These are phyloP conservation scores for Drosophila dunni DNA, from an alignment of 1,140 invertebrate species.

Conservation along the genomic window DNA sequence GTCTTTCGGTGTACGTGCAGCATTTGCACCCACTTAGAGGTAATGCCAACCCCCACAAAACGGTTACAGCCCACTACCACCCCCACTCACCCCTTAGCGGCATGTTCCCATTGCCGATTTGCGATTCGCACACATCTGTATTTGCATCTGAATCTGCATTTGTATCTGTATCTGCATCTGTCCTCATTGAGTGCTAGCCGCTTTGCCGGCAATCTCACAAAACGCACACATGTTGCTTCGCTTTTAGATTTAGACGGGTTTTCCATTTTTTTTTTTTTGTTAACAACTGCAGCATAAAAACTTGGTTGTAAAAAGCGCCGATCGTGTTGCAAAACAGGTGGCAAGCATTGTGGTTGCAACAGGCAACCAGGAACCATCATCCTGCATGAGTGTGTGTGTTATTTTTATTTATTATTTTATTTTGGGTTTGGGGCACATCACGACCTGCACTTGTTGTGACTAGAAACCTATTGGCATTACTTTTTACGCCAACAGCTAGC, in stretches of 20 bases:
- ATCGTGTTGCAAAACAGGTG: constrained; percentile 62
- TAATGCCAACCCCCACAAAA: constrained; percentile 38
- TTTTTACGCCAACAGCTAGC: constrained; percentile 9
- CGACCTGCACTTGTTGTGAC: constrained; percentile 33
- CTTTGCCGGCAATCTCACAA: constrained; percentile 65
- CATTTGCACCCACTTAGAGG: constrained; percentile 60
- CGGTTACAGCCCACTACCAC: not conserved
- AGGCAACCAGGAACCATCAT: constrained; percentile 53
- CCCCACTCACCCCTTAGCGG: not conserved
- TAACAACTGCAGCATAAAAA: constrained; percentile 18
- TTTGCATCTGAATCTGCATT: no score
- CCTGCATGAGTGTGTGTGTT: constrained; percentile 18
- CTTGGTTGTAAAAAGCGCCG: constrained; percentile 44
- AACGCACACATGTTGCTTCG: constrained; percentile 81
- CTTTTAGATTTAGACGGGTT: constrained; percentile 79
- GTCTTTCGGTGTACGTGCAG: constrained; percentile 33
- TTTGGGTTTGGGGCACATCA: constrained; percentile 27
- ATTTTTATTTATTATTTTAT: not conserved
- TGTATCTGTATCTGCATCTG: constrained; percentile 11
- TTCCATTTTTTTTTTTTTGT: constrained; percentile 19
- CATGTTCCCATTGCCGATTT: constrained; percentile 34
- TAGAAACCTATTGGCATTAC: constrained; percentile 21
- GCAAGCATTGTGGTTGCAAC: constrained; percentile 23
- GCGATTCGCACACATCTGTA: constrained; percentile 30
- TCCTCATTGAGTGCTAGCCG: constrained; percentile 64